Conservation (phyloP, 2,113 vertebrate genomes). For the Pionites leucogaster region DNA sequence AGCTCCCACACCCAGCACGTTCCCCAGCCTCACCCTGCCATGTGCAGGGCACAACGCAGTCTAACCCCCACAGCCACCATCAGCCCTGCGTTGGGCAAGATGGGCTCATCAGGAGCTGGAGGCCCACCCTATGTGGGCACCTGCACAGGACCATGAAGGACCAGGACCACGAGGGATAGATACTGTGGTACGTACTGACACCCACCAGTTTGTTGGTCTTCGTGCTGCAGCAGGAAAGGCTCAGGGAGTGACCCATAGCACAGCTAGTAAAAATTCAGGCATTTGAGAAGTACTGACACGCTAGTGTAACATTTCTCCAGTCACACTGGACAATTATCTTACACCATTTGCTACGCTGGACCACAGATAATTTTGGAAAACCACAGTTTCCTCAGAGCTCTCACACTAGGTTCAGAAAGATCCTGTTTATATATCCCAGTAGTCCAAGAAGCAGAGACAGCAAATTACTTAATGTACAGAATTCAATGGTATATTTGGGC, state of each 20-base stretch:
- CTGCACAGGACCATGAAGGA: not conserved
- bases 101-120: accelerated
- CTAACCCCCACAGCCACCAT: accelerated
- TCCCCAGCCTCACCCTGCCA: not conserved
- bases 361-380: not conserved
- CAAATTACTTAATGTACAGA: not conserved
- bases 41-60: accelerated
- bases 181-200: not conserved
- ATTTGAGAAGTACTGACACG: not conserved
- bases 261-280: not conserved
- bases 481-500: not conserved
- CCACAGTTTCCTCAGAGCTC: not conserved
- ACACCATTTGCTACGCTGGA: not conserved
- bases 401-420: not conserved
- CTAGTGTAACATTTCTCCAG: not conserved
- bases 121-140: not conserved
- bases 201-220: not conserved
- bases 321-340: not conserved
- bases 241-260: not conserved
- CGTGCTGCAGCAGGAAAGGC: not conserved
- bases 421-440: not conserved
- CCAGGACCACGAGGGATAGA: not conserved
- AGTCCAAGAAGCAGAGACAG: not conserved
- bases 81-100: not conserved
- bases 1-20: not conserved